Conservation (phyloP, 2,888 invertebrate genomes). For the Stratiomys singularior region DNA sequence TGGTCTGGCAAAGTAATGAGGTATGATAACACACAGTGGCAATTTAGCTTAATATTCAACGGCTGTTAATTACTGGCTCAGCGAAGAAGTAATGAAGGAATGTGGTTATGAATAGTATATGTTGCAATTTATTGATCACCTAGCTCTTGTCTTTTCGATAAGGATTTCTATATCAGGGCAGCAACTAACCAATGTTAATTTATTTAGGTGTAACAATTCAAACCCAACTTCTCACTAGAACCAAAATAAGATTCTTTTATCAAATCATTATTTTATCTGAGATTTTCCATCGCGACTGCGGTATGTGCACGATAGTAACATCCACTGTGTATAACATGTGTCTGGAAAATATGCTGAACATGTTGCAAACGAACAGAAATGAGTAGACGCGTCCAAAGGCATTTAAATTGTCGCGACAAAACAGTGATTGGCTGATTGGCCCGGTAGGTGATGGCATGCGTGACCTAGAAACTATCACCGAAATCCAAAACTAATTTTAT, state of each 20-base stretch:
- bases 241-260: too few relatives aligned
- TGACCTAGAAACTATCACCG: slow-evolving; percentile 34
- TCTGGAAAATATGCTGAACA: slow-evolving; percentile 16
- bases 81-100: neutral
- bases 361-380: slow-evolving; percentile 13
- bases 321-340: neutral
- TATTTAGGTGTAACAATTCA: too few relatives aligned
- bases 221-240: too few relatives aligned
- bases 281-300: too few relatives aligned
- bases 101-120: neutral
- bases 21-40: slow-evolving; percentile 19
- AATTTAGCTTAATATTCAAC: slow-evolving; percentile 13
- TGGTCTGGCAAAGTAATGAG: slow-evolving; percentile 25
- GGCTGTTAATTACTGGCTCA: slow-evolving; percentile 22
- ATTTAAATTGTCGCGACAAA: slow-evolving; percentile 24
- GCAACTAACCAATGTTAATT: too few relatives aligned
- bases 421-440: slow-evolving; percentile 6
- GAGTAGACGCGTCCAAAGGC: slow-evolving; percentile 16
- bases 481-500: slow-evolving; percentile 31
- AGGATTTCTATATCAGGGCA: too few relatives aligned
- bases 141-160: neutral
- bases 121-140: neutral
- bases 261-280: neutral
- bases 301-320: neutral
- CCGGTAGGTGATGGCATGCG: slow-evolving; percentile 40